These are phyloP conservation scores for Cyanistes caeruleus DNA, from an alignment of 2,113 vertebrate species.

Conservation along the genomic window DNA sequence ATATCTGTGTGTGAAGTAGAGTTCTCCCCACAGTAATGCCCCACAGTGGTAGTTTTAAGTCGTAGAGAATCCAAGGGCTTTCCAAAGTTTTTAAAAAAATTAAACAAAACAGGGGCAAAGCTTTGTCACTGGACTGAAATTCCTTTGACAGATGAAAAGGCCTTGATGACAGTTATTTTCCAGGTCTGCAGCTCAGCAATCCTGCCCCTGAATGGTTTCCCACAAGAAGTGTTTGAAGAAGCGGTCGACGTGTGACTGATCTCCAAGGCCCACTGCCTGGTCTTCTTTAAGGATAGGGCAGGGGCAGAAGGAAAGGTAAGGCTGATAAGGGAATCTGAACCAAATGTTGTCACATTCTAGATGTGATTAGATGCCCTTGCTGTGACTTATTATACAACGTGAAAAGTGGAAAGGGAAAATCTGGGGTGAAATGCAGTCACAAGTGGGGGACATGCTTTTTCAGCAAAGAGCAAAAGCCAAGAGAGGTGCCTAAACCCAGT, in stretches of 20 bases:
- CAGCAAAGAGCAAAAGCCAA: conserved; percentile 6
- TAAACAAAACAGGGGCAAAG: not conserved
- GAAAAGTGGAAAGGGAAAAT: conserved; percentile 31
- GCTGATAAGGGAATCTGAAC: conserved; percentile 76
- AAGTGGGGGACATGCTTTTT: not conserved
- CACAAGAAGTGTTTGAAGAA: conserved; percentile 74
- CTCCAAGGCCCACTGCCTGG: conserved; percentile 26
- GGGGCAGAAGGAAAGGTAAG: conserved; percentile 60
- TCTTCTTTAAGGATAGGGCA: conserved; percentile 55
- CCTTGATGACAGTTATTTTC: conserved; percentile 82
- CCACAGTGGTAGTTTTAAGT: not conserved
- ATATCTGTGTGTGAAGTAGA: not conserved
- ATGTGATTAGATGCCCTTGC: conserved; percentile 74
- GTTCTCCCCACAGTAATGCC: not conserved
- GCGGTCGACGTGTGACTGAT: conserved; percentile 77
- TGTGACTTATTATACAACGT: conserved; percentile 62
- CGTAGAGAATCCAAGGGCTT: not conserved
- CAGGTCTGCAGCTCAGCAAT: conserved; percentile 71
- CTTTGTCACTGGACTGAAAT: conserved; percentile 58
- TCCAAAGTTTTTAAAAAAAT: not conserved
- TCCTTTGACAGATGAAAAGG: conserved; percentile 65
- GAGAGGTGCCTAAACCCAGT: not conserved
- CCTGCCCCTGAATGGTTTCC: conserved; percentile 68
- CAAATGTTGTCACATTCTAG: conserved; percentile 77
- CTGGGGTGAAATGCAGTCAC: conserved; percentile 66